Base-by-base conservation (phyloP, 2,797 vertebrate genomes). In the Crenichthys baileyi region DNA sequence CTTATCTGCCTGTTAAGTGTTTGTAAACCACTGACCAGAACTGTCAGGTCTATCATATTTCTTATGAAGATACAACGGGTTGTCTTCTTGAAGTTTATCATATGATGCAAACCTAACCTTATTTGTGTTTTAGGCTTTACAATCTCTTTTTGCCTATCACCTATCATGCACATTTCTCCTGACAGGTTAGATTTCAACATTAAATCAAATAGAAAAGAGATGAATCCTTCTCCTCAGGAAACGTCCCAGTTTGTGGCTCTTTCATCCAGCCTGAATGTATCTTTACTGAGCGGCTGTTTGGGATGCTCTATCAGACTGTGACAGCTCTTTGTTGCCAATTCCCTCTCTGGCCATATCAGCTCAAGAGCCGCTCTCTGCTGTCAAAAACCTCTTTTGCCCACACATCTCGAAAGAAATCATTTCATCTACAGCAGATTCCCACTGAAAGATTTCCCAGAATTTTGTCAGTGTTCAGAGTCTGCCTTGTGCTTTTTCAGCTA, bases 181-280 rank as follows among this genome's bases (percentile, higher is more conserved):
- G 74, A 72, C 89, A 97, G 96, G 58, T 95, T 96, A 87, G 96
- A 96, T 79, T 95, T 93, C 83, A 89, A 91, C 0, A 5, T 94
- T 70, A 88, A 91, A 60, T 88, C 93, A 72, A 96, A 95, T 95
- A 9, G 92, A 77, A 90, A 95, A 0, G 88, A 89, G 83, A 89
- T 94, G 87, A 88, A 91, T 82, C 87, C 13, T 78, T 93, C 46
- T 94, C 87, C 53, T 89, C 87, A 3, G 90, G 81, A 96, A 93
- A 73, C 91, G 96, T 91, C 82, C 97, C 96, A 96, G 92, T 89
- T 95, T 95, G 94, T 87, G 95, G 63, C 61, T n/a, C 44, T 46
- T 70, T 68, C 83, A 79, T 80, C 48, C 71, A 55, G 29, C 22
- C n/a, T 70, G 18, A 68, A 51, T 76, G 72, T 56, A 72, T 78